Evolutionary conservation across 2,888 invertebrate species (phyloP).

Genomic region (Nomada fabriciana): DNA sequence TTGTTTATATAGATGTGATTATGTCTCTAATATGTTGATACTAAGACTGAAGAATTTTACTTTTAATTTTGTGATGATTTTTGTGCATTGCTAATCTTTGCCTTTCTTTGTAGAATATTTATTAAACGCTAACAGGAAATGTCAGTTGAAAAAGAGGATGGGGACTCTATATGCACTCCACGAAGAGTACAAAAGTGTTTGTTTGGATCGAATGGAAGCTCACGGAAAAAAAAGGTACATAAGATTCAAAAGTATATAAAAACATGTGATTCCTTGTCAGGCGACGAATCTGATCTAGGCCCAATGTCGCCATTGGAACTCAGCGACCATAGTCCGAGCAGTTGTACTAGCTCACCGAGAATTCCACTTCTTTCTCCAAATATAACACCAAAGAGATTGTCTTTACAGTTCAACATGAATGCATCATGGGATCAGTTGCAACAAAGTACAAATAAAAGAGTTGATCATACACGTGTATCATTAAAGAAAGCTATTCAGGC

Average conservation of each 20-base stretch:
- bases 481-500: conserved; percentile 12
- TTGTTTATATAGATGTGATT: neutral
- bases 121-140: conserved; percentile 21
- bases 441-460: neutral
- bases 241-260: conserved; percentile 43
- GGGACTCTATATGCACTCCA: conserved; percentile 73
- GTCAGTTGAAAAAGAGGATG: conserved; percentile 69
- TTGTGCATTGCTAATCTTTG: neutral
- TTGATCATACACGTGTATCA: neutral
- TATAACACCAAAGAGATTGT: conserved; percentile 67
- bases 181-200: conserved; percentile 72
- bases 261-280: conserved; percentile 60
- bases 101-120: neutral
- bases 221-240: conserved; percentile 73
- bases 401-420: neutral
- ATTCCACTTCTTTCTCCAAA: conserved; percentile 67
- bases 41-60: neutral
- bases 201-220: conserved; percentile 65
- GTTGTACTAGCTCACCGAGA: neutral
- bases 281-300: conserved; percentile 80
- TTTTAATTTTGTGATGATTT: neutral
- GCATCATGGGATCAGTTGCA: neutral
- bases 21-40: no score
- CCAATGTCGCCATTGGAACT: conserved; percentile 79
- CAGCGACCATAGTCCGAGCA: conserved; percentile 2